These are phyloP conservation scores for Sylvia atricapilla DNA, from an alignment of 2,113 vertebrate species.

Conservation along the genomic window DNA sequence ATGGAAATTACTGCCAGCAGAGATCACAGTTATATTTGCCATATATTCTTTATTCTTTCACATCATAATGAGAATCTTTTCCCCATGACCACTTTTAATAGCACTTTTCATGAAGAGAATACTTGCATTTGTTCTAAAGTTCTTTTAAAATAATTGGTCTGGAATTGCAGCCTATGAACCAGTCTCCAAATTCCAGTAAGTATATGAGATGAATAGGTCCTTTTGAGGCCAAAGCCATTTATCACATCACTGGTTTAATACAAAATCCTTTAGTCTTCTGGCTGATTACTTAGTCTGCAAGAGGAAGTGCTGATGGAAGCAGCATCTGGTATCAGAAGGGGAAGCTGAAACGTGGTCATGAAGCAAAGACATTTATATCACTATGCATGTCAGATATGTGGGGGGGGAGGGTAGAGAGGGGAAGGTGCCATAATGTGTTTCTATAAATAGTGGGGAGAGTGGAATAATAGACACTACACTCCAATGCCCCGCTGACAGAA, in stretches of 20 bases:
- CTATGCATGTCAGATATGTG: background rate
- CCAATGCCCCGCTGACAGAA: background rate
- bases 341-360: background rate
- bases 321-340: background rate
- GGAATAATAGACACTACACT: constrained; percentile 4
- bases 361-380: background rate
- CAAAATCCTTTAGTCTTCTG: background rate
- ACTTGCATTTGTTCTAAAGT: background rate
- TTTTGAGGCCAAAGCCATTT: background rate
- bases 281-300: background rate
- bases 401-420: background rate
- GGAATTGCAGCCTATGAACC: background rate
- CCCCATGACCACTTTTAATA: background rate
- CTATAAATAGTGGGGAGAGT: background rate
- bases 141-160: background rate
- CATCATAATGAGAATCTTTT: background rate
- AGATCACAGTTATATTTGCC: background rate
- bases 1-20: background rate
- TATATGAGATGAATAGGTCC: background rate
- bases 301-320: background rate
- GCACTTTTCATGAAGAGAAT: background rate
- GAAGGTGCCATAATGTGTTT: background rate
- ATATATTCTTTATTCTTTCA: background rate
- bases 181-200: background rate
- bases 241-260: constrained; percentile 10